Evolutionary conservation across 2,888 invertebrate species (phyloP).

Genomic region (Drymonia ruficornis): DNA sequence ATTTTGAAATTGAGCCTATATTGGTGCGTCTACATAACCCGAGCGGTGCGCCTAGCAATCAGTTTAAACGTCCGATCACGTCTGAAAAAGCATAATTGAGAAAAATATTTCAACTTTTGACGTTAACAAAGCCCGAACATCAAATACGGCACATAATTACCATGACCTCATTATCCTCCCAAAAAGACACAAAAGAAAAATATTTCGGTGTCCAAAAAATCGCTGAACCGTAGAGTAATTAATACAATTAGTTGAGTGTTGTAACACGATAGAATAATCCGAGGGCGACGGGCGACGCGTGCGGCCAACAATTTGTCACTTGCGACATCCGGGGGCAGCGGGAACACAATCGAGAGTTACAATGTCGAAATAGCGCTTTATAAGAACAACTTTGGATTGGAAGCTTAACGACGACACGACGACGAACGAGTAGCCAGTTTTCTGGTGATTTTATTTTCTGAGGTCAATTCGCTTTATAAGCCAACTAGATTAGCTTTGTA

Average conservation of each 20-base stretch:
- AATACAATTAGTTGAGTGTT: constrained; percentile 35
- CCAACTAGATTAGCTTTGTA: no score
- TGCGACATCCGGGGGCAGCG: constrained; percentile 25
- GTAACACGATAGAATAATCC: constrained; percentile 42
- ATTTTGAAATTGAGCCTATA: no score
- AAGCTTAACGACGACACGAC: no score
- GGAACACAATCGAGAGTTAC: constrained; percentile 12
- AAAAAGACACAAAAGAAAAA: constrained; percentile 11
- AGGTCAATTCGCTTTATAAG: no score
- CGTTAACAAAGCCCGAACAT: neutral
- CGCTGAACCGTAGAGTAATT: constrained; percentile 20
- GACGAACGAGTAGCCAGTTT: no score
- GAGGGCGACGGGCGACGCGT: constrained; percentile 16
- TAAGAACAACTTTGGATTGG: no score
- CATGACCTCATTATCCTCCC: neutral
- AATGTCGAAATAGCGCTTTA: no score
- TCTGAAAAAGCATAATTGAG: no score
- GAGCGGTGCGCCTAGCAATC: no score
- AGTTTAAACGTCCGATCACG: no score
- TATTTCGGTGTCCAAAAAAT: constrained; percentile 9
- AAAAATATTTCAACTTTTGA: neutral
- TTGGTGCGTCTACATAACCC: no score
- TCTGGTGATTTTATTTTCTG: no score
- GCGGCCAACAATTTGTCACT: constrained; percentile 35
- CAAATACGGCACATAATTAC: neutral